These are phyloP conservation scores for Coracias cyanogaster DNA, from an alignment of 2,797 vertebrate species.

Conservation along the genomic window DNA sequence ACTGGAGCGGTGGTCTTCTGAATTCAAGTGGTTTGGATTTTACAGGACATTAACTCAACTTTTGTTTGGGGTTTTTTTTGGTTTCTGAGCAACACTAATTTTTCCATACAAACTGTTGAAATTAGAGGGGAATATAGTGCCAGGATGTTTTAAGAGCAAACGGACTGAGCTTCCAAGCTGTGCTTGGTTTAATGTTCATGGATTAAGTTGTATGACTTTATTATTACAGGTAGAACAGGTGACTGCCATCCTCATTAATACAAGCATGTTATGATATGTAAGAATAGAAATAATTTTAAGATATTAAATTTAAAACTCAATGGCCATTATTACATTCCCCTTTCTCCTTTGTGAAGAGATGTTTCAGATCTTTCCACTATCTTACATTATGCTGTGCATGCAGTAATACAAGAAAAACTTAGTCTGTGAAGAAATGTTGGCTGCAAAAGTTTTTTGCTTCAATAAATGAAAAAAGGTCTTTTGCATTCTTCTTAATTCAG, in stretches of 20 bases:
- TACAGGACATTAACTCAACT: neutral
- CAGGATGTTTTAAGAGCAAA: neutral
- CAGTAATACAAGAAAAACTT: neutral
- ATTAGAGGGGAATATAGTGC: neutral
- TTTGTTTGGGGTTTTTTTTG: neutral
- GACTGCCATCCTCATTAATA: neutral
- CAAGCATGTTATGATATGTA: neutral
- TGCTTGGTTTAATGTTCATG: neutral
- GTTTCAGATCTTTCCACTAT: rapidly evolving
- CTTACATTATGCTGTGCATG: neutral
- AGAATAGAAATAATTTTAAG: neutral
- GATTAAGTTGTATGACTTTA: neutral
- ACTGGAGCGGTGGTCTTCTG: neutral
- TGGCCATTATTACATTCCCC: neutral
- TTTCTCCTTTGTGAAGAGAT: neutral
- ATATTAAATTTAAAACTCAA: neutral
- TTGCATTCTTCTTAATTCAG: neutral
- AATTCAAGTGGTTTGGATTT: neutral
- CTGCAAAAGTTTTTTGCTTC: neutral
- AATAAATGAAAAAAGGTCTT: neutral
- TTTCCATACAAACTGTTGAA: neutral
- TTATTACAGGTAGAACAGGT: neutral
- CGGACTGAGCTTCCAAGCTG: neutral
- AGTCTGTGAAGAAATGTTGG: neutral
- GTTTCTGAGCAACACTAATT: neutral